Base-by-base conservation (phyloP, 2,113 vertebrate species). In the Delphinapterus leucas region DNA sequence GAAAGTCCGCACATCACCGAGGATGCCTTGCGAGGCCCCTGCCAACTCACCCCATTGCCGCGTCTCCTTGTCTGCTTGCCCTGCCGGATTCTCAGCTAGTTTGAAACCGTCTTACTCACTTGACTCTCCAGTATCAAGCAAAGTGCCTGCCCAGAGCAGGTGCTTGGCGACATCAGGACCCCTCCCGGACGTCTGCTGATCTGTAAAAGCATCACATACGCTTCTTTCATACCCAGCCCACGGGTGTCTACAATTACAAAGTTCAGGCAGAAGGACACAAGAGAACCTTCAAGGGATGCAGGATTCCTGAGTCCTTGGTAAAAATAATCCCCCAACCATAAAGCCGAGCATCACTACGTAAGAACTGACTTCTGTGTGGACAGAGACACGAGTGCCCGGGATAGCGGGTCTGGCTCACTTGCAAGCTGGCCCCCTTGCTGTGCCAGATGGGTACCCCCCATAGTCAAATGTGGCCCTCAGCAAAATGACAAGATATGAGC, bases 21-120 rank as follows among this genome's bases (percentile, higher is more conserved):
- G 61, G 12, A 14, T 31, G 85, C 15, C 55, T 65, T 28, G 17
- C 4, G 7, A 31, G 20, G 13, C 15, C 44, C 67, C 41, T 6
- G n/a, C n/a, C 8, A 5, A 5, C 44, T 21, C 2, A 3, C 15
- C 77, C 67, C 1, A 13, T 3, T 6, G 26, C 44, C n/a, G 1
- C 0, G 0, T 3, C 47, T n/a, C 36, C 74, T 17, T 18, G 4
- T 36, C 33, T 17, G 53, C 53, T 31, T 36, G 38, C 25, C 26
- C 17, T 2, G 17, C 65, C 8, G 26, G 53, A 38, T 21, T 36
- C 81, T 41, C 70, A 65, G 26, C 41, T 47, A 21, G 26, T 61
- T 6, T 20, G 9, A 36, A 18, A 18, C 38, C 71, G n/a, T 38
- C 81, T 15, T 23, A 11, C 38, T 58, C 3, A 5, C 49, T 28